Evolutionary conservation across 2,797 vertebrate genomes (phyloP), one percentile per base, ranked within the genome.

Genomic region (Thalassophryne amazonica): DNA sequence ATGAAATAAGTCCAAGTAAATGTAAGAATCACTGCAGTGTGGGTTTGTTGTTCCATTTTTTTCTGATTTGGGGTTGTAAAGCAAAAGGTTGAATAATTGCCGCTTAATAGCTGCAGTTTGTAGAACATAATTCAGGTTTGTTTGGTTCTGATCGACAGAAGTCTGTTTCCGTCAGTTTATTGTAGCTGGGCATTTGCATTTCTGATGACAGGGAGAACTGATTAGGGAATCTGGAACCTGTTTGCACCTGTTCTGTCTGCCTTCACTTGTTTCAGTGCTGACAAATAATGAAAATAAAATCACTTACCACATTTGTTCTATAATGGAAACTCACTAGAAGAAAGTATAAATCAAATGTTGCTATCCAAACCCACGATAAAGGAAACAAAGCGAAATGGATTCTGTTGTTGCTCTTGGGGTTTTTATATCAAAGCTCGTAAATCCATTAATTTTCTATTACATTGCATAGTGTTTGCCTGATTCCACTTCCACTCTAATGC

Each of bases 371-470:
- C 13, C 37, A 60, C 40, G 69, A 61, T 73, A 56, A 64, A 52
- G 42, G 28, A 62, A 32, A 46, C 37, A 54, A 45, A 69, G n/a
- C 70, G 38, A 49, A 64, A 74, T 21, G 2, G 46, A 69, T 24
- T 63, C 33, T 41, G 56, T 75, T 27, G 11, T 39, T 45, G 37
- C 66, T 68, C 30, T 36, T 17, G 34, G 57, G 69, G 38, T 48
- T 78, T 68, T 70, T 59, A 83, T 63, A 80, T 83, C 62, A 77
- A 77, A 80, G 51, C 43, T 48, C 39, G 53, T 72, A 69, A 78
- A 78, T 66, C 50, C 64, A 68, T 80, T 77, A 69, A 76, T 72
- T 67, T 78, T 72, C 60, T 64, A 81, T 85, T 77, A 78, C 15
- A 64, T 70, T 27, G 52, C 29, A 46, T 69, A 67, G 46, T 68